Conservation (phyloP, 1,140 invertebrate genomes). For the Hycleus cichorii region DNA sequence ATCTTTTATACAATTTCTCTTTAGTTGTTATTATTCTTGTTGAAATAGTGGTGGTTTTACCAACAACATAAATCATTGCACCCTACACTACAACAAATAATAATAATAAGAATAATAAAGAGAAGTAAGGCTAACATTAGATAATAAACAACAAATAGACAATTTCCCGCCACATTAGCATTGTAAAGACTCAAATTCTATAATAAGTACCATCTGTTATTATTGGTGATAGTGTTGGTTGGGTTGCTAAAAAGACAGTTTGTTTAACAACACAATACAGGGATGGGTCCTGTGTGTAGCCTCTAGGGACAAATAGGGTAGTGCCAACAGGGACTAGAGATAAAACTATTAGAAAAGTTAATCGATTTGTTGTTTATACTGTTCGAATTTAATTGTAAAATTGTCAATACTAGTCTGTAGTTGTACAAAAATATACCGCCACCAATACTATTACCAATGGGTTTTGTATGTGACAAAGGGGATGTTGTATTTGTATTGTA, state of each 20-base stretch:
- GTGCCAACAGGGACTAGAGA: too few relatives aligned
- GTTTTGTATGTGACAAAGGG: conserved; percentile 6
- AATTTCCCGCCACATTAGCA: conserved; percentile 38
- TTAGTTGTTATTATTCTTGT: not conserved
- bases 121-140: conserved; percentile 17
- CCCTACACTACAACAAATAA: conserved; percentile 10
- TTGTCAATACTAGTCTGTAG: too few relatives aligned
- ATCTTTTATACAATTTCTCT: conserved; percentile 20
- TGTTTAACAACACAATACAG: conserved; percentile 18
- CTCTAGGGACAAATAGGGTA: not conserved
- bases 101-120: conserved; percentile 11
- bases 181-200: conserved; percentile 17
- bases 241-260: conserved; percentile 19
- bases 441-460: too few relatives aligned
- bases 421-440: too few relatives aligned
- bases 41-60: too few relatives aligned
- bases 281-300: conserved; percentile 1
- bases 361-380: too few relatives aligned
- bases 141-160: conserved; percentile 26
- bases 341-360: too few relatives aligned
- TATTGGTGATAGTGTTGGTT: not conserved
- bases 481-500: conserved; percentile 10
- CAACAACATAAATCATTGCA: conserved; percentile 25
- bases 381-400: too few relatives aligned
- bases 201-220: conserved; percentile 38